These are phyloP conservation scores for Bufo bufo DNA, from an alignment of 2,113 vertebrate genomes.

Conservation along the genomic window DNA sequence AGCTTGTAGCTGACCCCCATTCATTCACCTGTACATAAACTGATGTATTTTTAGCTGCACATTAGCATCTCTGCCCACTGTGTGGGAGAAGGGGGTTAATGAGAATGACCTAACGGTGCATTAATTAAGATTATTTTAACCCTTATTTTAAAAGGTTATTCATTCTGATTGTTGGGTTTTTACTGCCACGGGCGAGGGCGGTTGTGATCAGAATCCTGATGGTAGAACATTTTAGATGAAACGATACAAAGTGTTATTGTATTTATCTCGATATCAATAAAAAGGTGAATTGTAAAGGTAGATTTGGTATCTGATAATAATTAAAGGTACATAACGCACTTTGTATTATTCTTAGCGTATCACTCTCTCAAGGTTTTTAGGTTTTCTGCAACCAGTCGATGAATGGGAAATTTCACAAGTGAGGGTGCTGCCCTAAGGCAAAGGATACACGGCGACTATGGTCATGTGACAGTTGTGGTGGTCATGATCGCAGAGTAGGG, in stretches of 20 bases:
- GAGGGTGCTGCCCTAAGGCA: no score
- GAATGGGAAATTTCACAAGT: no score
- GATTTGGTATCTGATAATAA: neutral
- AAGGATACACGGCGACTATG: no score
- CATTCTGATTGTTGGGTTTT: constrained; percentile 18
- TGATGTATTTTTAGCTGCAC: constrained; percentile 31
- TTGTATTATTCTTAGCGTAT: no score
- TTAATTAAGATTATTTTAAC: constrained; percentile 44
- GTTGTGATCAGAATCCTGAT: constrained; percentile 29
- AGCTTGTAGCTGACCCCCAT: neutral
- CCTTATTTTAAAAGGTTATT: constrained; percentile 42
- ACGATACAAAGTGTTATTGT: neutral
- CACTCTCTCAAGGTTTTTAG: no score
- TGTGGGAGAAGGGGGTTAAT: constrained; percentile 36
- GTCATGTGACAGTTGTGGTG: no score
- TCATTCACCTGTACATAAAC: constrained; percentile 32
- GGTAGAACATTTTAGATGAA: neutral
- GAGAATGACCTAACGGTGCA: constrained; percentile 26
- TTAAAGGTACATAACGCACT: neutral
- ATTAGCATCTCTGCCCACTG: constrained; percentile 19
- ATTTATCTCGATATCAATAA: neutral
- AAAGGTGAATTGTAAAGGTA: neutral
- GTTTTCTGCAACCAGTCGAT: no score
- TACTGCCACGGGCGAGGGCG: neutral
- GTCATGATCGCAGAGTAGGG: no score